Evolutionary conservation across 2,113 vertebrate genomes (phyloP), one percentile per base, ranked within the genome.

Genomic region (Neopipo cinnamomea): DNA sequence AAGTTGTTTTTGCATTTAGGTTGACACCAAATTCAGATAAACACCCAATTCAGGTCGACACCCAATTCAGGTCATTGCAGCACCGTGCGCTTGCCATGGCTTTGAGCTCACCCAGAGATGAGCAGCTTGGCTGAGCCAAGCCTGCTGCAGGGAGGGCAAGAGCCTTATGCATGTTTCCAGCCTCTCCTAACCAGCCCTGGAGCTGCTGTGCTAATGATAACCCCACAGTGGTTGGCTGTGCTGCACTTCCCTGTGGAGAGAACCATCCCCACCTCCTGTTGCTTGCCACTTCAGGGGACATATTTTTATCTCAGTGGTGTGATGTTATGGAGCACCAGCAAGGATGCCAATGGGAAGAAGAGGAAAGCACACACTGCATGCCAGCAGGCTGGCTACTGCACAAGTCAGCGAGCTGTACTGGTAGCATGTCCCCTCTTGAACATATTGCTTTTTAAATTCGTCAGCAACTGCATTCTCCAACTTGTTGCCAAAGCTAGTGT

Each of bases 71-170:
- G 14, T 53, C 49, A 65, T 24, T 47, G 33, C 9, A 63, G 47
- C 49, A 42, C 25, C 12, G 14, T 0, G 8, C 0, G 3, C 63
- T 17, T 62, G 31, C 46, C 10, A 1, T 20, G 31, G 37, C 41
- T 80, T 80, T 5, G 14, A 77, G 50, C 27, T 72, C 30, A 2
- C 14, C 22, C 46, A 39, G n/a, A 3, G 1, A 37, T 5, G 39
- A 78, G 37, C 3, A 1, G 47, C 53, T 77, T 25, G 61, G 50
- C 47, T 23, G 25, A 78, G 47, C 78, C 20, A 23, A 81, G 31
- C 13, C 42, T 4, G 5, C 25, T 76, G 27, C 39, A 65, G 41
- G 6, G 16, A 4, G 0, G 58, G 63, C 14, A 66, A 39, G 31
- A 72, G 7, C 44, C 30, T 61, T 6, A 5, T 2, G 2, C 12